A percentile compares a stretch with the other conserved stretches of the same genome.
Evolutionary conservation across 2,888 invertebrate species (phyloP).

Genomic region (Drosophila aldrichi): DNA sequence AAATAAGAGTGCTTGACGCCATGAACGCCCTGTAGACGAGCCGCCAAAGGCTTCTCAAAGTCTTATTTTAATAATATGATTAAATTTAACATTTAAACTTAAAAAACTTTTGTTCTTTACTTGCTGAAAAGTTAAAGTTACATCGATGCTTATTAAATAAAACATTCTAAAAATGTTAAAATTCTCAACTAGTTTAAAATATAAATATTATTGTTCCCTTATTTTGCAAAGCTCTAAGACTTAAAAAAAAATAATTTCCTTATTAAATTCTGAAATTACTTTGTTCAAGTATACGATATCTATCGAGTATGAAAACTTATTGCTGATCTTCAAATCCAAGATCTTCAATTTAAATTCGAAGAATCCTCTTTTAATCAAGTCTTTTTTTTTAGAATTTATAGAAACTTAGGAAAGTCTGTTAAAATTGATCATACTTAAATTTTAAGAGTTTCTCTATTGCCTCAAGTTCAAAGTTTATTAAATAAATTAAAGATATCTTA

Average conservation of each 20-base stretch:
- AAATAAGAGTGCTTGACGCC: not conserved
- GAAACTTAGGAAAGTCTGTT: not conserved
- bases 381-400: not conserved
- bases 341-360: not conserved
- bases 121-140: not conserved
- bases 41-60: not conserved
- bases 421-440: not conserved
- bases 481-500: too few relatives aligned
- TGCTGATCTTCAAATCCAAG: not conserved
- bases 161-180: too few relatives aligned
- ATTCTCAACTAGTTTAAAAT: too few relatives aligned
- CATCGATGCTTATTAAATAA: not conserved
- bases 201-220: too few relatives aligned
- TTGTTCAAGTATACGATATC: too few relatives aligned
- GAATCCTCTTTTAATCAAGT: not conserved
- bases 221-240: too few relatives aligned
- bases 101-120: not conserved
- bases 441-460: not conserved
- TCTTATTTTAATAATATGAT: not conserved
- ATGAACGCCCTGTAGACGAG: conserved; percentile 9
- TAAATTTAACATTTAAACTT: not conserved
- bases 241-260: too few relatives aligned
- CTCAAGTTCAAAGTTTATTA: too few relatives aligned
- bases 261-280: too few relatives aligned
- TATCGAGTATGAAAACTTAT: too few relatives aligned